Evolutionary conservation across 2,113 vertebrate species (phyloP).

Genomic region (Rhizomys pruinosus): DNA sequence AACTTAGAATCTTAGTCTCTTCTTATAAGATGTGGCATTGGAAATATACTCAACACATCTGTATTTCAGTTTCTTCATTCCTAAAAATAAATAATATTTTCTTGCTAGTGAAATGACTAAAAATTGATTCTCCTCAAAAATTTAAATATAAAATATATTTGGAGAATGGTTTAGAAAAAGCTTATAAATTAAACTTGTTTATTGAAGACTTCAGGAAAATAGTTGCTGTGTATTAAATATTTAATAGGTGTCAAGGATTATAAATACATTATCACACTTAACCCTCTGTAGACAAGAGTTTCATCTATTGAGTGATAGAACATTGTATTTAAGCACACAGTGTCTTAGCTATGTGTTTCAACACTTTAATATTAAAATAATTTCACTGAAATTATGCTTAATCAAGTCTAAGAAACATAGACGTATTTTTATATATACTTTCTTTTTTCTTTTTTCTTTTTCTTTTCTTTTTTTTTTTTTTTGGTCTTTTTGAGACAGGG

Average conservation of each 20-base stretch:
- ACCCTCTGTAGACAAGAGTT: conserved; percentile 40
- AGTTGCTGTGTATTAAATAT: not conserved
- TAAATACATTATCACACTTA: not conserved
- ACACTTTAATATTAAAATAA: conserved; percentile 53
- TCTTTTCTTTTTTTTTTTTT: no score
- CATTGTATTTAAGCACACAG: not conserved
- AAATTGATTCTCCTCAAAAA: not conserved
- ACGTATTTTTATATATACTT: no score
- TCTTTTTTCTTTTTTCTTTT: no score
- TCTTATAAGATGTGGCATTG: not conserved
- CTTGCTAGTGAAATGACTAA: not conserved
- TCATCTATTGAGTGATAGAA: not conserved
- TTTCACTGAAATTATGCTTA: not conserved
- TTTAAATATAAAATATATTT: not conserved
- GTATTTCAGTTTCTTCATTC: not conserved
- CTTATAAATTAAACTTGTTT: conserved; percentile 9
- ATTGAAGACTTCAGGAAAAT: conserved; percentile 7
- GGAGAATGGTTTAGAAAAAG: not conserved
- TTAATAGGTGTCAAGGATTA: not conserved
- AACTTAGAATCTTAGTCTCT: not conserved
- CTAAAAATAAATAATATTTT: conserved; percentile 24
- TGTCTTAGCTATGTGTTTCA: not conserved
- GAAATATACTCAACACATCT: not conserved
- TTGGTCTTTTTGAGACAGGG: no score
- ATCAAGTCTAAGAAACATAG: not conserved